Conservation (phyloP, 2,888 invertebrate species). For the Coremacera marginata region DNA sequence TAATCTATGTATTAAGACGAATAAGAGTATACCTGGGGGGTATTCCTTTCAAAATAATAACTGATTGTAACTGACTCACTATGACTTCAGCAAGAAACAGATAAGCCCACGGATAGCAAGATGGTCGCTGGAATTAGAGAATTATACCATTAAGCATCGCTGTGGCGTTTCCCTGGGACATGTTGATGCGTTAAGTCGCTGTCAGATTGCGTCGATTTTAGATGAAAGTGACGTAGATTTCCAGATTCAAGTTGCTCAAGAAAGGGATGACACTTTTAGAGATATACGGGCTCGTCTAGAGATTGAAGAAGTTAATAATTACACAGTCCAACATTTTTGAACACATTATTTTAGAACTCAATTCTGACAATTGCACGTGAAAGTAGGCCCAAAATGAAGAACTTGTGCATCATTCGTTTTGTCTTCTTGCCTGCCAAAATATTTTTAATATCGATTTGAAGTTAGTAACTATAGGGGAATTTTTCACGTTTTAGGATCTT, state of each 20-base stretch:
- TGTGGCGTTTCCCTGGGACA: slow-evolving; percentile 34
- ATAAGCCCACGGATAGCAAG: slow-evolving; percentile 34
- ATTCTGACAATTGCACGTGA: too few relatives aligned
- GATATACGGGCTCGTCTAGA: slow-evolving; percentile 29
- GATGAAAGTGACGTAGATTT: slow-evolving; percentile 40
- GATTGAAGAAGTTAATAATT: slow-evolving; percentile 16
- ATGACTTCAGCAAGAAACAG: slow-evolving; percentile 29
- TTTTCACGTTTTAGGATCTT: too few relatives aligned
- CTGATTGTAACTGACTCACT: slow-evolving; percentile 54
- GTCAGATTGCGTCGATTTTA: slow-evolving; percentile 19
- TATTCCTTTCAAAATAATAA: slow-evolving; percentile 53
- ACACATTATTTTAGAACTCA: too few relatives aligned
- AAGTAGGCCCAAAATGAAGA: too few relatives aligned
- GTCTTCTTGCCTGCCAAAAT: too few relatives aligned
- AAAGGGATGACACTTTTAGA: slow-evolving; percentile 20
- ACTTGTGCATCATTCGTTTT: too few relatives aligned
- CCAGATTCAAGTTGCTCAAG: too few relatives aligned
- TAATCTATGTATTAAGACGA: slow-evolving; percentile 53
- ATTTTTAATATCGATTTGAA: too few relatives aligned
- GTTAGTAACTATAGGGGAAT: too few relatives aligned
- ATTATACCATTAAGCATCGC: slow-evolving; percentile 23
- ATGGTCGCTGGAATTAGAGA: slow-evolving; percentile 18
- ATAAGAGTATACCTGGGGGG: slow-evolving; percentile 39
- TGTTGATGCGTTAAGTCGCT: slow-evolving; percentile 42
- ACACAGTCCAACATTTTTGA: too few relatives aligned